A percentile compares a stretch with the other conserved stretches of the same genome.
phyloP scores from a whole-genome alignment of 30 jellyfish, hydroid and myxozoan species.

The Aurelia aurita region DNA sequence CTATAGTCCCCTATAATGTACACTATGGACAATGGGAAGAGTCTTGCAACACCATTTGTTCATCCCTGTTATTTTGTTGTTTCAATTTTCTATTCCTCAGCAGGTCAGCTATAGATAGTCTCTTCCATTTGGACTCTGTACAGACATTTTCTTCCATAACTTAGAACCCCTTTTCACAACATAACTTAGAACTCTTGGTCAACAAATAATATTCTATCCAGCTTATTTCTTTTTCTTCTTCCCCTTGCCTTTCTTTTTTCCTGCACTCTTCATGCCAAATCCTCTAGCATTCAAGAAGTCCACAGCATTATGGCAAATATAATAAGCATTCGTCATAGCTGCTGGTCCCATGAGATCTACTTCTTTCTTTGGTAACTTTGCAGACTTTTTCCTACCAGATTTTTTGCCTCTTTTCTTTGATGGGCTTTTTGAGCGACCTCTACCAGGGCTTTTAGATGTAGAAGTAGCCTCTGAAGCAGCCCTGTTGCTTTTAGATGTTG shows the following conservation, averaged over 20 bases:
- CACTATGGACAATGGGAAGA: no score
- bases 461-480: neutral
- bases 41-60: no score
- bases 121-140: no score
- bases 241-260: conserved; percentile 51
- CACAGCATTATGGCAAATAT: conserved; percentile 83
- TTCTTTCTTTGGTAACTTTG: conserved; percentile 50
- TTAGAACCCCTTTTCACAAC: no score
- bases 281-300: conserved; percentile 78
- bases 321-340: conserved; percentile 84
- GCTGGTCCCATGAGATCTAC: conserved; percentile 57
- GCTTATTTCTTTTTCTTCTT: conserved; percentile 57
- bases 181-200: neutral
- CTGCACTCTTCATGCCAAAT: conserved; percentile 51
- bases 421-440: conserved; percentile 70
- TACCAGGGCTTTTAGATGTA: conserved; percentile 1
- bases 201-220: neutral
- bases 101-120: no score
- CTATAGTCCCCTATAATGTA: no score
- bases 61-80: no score
- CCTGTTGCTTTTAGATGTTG: conserved; percentile 27
- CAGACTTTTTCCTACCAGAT: conserved; percentile 48
- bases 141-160: no score
- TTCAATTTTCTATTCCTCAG: no score
- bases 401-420: conserved; percentile 32